A percentile compares a stretch with the other conserved stretches of the same genome.
phyloP scores from a whole-genome alignment of 2,888 invertebrate species.

The Aspidapion aeneum region DNA sequence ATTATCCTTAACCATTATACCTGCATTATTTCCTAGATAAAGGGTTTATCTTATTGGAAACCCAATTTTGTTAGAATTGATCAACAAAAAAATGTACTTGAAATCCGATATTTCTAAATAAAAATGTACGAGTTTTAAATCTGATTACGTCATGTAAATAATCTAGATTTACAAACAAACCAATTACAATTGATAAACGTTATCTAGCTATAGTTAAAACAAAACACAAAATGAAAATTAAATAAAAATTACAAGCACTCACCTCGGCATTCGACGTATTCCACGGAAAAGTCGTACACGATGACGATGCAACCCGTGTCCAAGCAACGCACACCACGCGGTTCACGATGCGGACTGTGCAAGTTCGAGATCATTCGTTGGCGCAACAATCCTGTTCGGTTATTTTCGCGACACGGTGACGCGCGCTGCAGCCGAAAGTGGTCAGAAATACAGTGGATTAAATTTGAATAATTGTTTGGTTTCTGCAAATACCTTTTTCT shows the following conservation, averaged over 20 bases:
- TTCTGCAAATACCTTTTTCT: too few species aligned
- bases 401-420: slow-evolving; percentile 5
- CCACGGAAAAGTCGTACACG: not conserved
- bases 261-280: slow-evolving; percentile 29
- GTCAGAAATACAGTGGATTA: not conserved
- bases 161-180: too few species aligned
- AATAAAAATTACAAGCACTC: slow-evolving; percentile 9
- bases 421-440: slow-evolving; percentile 1
- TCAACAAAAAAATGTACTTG: too few species aligned
- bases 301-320: not conserved
- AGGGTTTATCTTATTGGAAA: too few species aligned
- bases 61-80: too few species aligned
- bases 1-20: too few species aligned
- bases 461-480: too few species aligned
- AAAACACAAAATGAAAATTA: not conserved
- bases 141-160: too few species aligned
- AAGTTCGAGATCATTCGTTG: slow-evolving; percentile 12
- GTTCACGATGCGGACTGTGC: slow-evolving; percentile 13
- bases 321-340: slow-evolving; percentile 2
- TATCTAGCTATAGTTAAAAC: not conserved
- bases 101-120: too few species aligned
- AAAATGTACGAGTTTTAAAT: too few species aligned
- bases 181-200: too few species aligned
- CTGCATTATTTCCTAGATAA: too few species aligned
- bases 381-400: slow-evolving; percentile 17